Conservation (phyloP, 2,113 vertebrate species). For the Haplotaxodon microlepis region DNA sequence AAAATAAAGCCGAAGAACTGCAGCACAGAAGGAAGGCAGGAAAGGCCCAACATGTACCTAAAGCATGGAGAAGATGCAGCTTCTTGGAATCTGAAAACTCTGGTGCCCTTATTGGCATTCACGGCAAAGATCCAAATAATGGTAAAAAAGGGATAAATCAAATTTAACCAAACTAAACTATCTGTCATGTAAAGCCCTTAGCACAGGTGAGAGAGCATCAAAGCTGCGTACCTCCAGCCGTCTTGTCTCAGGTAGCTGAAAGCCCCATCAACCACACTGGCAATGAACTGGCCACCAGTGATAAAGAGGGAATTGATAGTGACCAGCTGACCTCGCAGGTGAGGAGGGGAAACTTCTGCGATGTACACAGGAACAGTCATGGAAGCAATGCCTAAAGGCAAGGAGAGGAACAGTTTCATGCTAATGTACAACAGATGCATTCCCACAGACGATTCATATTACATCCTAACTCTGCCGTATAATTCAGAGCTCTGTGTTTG, state of each 20-base stretch:
- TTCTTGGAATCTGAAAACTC: background rate
- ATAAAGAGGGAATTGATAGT: slow-evolving; percentile 93
- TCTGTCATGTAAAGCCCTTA: background rate
- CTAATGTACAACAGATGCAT: background rate
- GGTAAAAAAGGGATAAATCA: background rate
- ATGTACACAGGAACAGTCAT: slow-evolving; percentile 98
- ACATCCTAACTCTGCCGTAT: background rate
- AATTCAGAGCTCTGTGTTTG: background rate
- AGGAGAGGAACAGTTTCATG: background rate
- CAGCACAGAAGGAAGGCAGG: slow-evolving; percentile 80
- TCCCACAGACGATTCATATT: background rate
- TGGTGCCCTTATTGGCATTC: background rate
- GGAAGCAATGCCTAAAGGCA: slow-evolving; percentile 81
- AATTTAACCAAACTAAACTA: background rate
- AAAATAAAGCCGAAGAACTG: slow-evolving; percentile 94
- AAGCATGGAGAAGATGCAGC: background rate
- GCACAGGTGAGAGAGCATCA: background rate
- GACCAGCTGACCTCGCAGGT: slow-evolving; percentile 89
- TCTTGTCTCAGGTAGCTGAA: slow-evolving; percentile 87
- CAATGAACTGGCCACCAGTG: slow-evolving; percentile 96
- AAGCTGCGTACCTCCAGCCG: slow-evolving; percentile 86
- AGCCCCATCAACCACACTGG: slow-evolving; percentile 86
- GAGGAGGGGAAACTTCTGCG: slow-evolving; percentile 88
- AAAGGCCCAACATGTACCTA: slow-evolving; percentile 96
- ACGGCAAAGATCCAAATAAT: background rate